Evolutionary conservation across 1,140 invertebrate genomes (phyloP).

Genomic region (Cardiocondyla obscurior): DNA sequence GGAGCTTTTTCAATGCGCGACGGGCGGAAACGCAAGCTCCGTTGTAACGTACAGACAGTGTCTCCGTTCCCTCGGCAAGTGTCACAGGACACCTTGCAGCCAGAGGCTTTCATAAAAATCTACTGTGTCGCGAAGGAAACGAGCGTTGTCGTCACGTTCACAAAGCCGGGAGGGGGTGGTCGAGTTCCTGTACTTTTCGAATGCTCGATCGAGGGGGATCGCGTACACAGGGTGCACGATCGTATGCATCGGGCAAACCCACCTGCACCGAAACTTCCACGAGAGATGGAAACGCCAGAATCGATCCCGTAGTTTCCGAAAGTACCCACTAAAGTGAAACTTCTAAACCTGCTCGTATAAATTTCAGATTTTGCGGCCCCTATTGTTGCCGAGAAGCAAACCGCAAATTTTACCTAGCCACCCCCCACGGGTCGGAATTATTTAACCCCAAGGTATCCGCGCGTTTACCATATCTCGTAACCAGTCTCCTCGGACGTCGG

Average conservation of each 20-base stretch:
- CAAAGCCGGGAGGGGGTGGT: slow-evolving; percentile 6
- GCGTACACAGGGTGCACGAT: slow-evolving; percentile 22
- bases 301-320: slow-evolving; percentile 21
- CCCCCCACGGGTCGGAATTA: slow-evolving; percentile 17
- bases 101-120: slow-evolving; percentile 49
- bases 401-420: slow-evolving; percentile 46
- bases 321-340: slow-evolving; percentile 44
- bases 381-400: slow-evolving; percentile 40
- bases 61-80: slow-evolving; percentile 26
- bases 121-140: neutral
- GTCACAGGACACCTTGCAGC: slow-evolving; percentile 40
- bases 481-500: neutral
- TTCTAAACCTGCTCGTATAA: slow-evolving; percentile 51
- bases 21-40: slow-evolving; percentile 51
- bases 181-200: slow-evolving; percentile 28
- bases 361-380: slow-evolving; percentile 52
- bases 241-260: slow-evolving; percentile 28
- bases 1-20: slow-evolving; percentile 43
- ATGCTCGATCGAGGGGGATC: slow-evolving; percentile 35
- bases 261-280: slow-evolving; percentile 35
- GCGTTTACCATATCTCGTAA: neutral
- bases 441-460: slow-evolving; percentile 5
- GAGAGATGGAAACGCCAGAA: slow-evolving; percentile 33
- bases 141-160: slow-evolving; percentile 28
- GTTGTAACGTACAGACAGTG: slow-evolving; percentile 35